These are phyloP conservation scores for Chascanopsetta lugubris DNA, from an alignment of 2,113 vertebrate species.

Conservation along the genomic window DNA sequence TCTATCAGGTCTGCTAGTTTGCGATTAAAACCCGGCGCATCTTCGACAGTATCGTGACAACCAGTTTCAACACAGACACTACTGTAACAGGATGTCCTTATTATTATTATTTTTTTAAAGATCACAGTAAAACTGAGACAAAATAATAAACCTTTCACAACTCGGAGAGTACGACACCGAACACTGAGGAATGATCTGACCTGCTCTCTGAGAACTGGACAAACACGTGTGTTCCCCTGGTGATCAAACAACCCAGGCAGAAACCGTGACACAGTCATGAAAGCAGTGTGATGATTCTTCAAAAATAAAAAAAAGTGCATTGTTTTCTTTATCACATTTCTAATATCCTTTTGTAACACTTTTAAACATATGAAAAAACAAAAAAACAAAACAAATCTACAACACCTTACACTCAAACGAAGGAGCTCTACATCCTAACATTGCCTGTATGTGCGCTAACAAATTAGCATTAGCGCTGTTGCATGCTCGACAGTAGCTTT, in stretches of 20 bases:
- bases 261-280: constrained; percentile 25
- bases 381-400: neutral
- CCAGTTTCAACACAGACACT: constrained; percentile 26
- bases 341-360: constrained; percentile 31
- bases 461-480: constrained; percentile 37
- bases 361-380: constrained; percentile 21
- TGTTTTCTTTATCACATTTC: constrained; percentile 37
- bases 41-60: constrained; percentile 23
- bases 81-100: too few species aligned
- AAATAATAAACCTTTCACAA: constrained; percentile 32
- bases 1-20: constrained; percentile 18
- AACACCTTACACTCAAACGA: constrained; percentile 32
- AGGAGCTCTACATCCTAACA: constrained; percentile 25
- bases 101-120: too few species aligned
- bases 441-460: constrained; percentile 27
- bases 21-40: constrained; percentile 16
- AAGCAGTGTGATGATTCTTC: constrained; percentile 14
- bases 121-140: constrained; percentile 56
- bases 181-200: constrained; percentile 46
- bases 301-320: constrained; percentile 54
- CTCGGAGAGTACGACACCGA: constrained; percentile 33
- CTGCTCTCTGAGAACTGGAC: constrained; percentile 19
- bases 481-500: constrained; percentile 41
- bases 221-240: constrained; percentile 10
- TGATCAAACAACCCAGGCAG: constrained; percentile 21